Percentiles rank a stretch among this genome's conserved stretches.
Evolutionary conservation across 2,888 invertebrate genomes (phyloP).

Genomic region (Dysmachus trigonus): DNA sequence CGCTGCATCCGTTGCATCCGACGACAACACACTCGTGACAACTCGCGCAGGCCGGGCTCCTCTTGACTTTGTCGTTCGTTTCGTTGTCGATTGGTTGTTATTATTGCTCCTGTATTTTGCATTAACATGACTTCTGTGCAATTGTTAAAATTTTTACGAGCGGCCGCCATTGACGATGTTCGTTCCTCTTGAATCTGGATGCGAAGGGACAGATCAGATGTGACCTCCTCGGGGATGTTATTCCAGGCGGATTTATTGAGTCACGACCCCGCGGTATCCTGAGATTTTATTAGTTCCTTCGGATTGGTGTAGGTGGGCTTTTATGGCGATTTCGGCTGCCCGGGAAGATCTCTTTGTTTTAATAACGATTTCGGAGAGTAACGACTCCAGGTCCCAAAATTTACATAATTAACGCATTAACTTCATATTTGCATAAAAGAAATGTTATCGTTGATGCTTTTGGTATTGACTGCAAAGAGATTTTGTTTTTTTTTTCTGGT

Average conservation of each 20-base stretch:
- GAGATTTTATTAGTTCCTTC: neutral
- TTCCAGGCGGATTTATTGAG: neutral
- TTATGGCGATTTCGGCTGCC: neutral
- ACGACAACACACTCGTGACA: conserved; percentile 27
- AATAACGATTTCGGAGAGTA: neutral
- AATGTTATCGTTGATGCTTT: neutral
- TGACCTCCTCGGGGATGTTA: neutral
- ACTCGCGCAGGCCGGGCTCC: conserved; percentile 7
- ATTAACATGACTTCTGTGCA: conserved; percentile 44
- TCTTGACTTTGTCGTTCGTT: conserved; percentile 36
- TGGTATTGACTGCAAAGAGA: neutral
- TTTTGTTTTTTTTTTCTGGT: neutral
- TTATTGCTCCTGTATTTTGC: conserved; percentile 45
- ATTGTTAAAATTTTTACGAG: conserved; percentile 41
- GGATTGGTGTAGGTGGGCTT: neutral
- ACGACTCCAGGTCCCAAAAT: neutral
- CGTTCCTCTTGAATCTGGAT: no score
- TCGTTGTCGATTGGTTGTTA: conserved; percentile 39
- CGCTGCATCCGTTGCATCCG: neutral
- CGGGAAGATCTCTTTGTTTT: neutral
- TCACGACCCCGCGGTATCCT: neutral
- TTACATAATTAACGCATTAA: neutral
- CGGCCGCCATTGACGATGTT: neutral
- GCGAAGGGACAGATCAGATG: neutral
- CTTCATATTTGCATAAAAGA: neutral